Conservation (phyloP, 2,113 vertebrate species). For the Apus apus region DNA sequence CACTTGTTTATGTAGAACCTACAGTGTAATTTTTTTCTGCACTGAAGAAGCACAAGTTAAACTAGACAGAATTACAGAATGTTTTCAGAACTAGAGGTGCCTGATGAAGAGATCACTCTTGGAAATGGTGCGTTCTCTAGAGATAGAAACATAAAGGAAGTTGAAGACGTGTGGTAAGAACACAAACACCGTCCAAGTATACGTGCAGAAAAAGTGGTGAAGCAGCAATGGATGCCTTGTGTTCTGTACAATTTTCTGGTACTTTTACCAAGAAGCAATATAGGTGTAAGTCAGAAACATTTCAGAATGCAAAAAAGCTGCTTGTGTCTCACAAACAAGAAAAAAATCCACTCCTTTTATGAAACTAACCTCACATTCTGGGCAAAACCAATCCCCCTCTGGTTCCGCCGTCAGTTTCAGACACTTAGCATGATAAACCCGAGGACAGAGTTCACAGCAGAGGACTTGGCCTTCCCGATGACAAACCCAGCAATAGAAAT, state of each 20-base stretch:
- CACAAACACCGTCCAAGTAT: background rate
- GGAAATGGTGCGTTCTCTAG: background rate
- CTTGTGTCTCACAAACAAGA: background rate
- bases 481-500: constrained; percentile 99
- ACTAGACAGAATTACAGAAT: background rate
- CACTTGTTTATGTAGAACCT: background rate
- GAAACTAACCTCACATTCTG: constrained; percentile 98
- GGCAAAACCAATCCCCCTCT: constrained; percentile 99
- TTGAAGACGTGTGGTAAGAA: background rate
- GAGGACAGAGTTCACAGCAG: constrained; percentile 99
- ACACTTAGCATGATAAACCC: constrained; percentile 99
- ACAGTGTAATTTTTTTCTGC: background rate
- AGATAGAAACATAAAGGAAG: background rate
- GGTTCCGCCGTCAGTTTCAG: constrained; percentile 99
- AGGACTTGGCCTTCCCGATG: constrained; percentile 99
- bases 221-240: background rate
- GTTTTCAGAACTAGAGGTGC: background rate
- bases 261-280: background rate
- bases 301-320: background rate
- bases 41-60: background rate
- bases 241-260: background rate
- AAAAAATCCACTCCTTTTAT: background rate
- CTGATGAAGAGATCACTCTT: background rate
- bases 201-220: background rate
- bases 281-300: background rate